phyloP scores from a whole-genome alignment of 2,888 invertebrate species.

The Dryadula phaetusa region DNA sequence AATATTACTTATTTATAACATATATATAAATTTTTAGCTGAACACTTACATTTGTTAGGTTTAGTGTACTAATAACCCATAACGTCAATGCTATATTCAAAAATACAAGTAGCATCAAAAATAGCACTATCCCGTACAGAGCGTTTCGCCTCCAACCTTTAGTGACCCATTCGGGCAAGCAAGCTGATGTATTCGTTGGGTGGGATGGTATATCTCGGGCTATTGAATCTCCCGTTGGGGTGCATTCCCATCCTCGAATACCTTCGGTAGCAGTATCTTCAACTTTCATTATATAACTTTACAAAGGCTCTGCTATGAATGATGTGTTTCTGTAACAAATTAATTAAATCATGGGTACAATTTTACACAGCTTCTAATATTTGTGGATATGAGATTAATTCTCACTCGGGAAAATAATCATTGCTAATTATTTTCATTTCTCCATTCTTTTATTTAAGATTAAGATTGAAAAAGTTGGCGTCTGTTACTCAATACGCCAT shows the following conservation, averaged over 20 bases:
- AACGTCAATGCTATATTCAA: conserved; percentile 97
- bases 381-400: no score
- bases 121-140: conserved; percentile 93
- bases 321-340: conserved; percentile 22
- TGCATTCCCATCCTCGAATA: conserved; percentile 75
- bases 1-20: neutral
- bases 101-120: conserved; percentile 93
- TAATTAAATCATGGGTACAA: neutral
- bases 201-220: conserved; percentile 52
- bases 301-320: neutral
- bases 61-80: conserved; percentile 97
- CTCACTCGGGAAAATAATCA: no score
- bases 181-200: conserved; percentile 51
- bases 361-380: no score
- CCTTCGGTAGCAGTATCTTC: conserved; percentile 58
- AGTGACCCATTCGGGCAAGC: conserved; percentile 60
- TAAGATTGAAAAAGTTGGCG: no score
- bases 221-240: conserved; percentile 71
- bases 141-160: conserved; percentile 96
- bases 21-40: neutral
- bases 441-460: no score
- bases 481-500: no score
- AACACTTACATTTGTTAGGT: conserved; percentile 93
- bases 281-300: conserved; percentile 39
- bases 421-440: no score